These are phyloP conservation scores for Matsumurasca onukii DNA, from an alignment of 1,140 invertebrate genomes.

Conservation along the genomic window DNA sequence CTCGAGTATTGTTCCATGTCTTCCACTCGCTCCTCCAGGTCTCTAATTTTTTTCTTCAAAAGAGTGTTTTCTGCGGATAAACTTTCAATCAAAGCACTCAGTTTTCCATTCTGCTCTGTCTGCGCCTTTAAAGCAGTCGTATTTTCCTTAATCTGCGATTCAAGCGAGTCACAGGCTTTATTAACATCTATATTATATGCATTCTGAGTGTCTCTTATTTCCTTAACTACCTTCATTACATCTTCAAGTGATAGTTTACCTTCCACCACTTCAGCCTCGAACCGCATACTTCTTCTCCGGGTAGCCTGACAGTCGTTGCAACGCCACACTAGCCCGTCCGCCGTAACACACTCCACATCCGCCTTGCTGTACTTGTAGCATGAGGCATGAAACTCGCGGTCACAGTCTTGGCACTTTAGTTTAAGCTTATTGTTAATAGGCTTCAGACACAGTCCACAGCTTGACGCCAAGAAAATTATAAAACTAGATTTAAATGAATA, in stretches of 20 bases:
- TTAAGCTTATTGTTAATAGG: neutral
- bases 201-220: neutral
- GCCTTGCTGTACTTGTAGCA: neutral
- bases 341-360: neutral
- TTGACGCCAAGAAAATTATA: too few species aligned
- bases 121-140: neutral
- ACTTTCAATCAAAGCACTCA: neutral
- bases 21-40: neutral
- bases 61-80: constrained; percentile 2
- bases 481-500: too few species aligned
- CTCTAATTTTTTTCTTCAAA: constrained; percentile 9
- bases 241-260: neutral
- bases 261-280: neutral
- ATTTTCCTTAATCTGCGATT: neutral
- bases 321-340: neutral
- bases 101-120: neutral
- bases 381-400: neutral
- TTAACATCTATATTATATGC: neutral
- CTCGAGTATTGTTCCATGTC: constrained; percentile 29
- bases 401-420: neutral
- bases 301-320: neutral
- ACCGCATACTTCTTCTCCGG: neutral
- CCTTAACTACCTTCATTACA: neutral
- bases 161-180: neutral
- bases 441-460: neutral